phyloP scores from a whole-genome alignment of 2,797 vertebrate genomes.

The Enteromius thamalakanensis region DNA sequence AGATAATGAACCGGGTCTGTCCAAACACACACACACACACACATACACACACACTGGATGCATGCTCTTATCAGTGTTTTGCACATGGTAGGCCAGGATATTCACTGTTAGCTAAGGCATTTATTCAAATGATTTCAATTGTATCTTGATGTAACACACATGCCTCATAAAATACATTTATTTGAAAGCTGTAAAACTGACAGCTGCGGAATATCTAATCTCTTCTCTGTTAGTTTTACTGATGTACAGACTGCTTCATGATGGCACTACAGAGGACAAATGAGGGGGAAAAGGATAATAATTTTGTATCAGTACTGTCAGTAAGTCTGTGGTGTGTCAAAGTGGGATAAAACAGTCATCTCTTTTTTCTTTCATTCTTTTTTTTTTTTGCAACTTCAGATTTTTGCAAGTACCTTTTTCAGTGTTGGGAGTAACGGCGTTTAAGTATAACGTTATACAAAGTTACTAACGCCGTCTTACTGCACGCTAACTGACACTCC shows the following conservation, averaged over 20 bases:
- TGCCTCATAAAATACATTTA: conserved; percentile 16
- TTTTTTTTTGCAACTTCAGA: not conserved
- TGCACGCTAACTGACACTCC: no score
- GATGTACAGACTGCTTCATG: not conserved
- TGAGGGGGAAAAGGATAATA: not conserved
- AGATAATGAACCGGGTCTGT: not conserved
- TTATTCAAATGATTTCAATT: conserved; percentile 77
- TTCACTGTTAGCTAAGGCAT: conserved; percentile 74
- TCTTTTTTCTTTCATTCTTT: no score
- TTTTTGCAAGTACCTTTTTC: not conserved
- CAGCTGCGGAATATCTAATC: conserved; percentile 16
- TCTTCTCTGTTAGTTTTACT: not conserved
- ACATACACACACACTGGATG: not conserved
- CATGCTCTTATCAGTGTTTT: conserved; percentile 71
- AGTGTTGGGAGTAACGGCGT: no score
- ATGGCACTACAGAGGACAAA: not conserved
- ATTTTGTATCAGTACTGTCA: not conserved
- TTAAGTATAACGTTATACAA: no score
- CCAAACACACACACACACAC: not conserved
- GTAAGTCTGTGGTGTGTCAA: not conserved
- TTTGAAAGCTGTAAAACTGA: conserved; percentile 4
- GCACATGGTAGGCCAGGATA: conserved; percentile 75
- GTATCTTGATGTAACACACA: conserved; percentile 63
- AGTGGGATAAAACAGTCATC: not conserved
- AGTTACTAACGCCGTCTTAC: no score